These are phyloP conservation scores for Nycteola revayana DNA, from an alignment of 2,888 invertebrate species.

Conservation along the genomic window DNA sequence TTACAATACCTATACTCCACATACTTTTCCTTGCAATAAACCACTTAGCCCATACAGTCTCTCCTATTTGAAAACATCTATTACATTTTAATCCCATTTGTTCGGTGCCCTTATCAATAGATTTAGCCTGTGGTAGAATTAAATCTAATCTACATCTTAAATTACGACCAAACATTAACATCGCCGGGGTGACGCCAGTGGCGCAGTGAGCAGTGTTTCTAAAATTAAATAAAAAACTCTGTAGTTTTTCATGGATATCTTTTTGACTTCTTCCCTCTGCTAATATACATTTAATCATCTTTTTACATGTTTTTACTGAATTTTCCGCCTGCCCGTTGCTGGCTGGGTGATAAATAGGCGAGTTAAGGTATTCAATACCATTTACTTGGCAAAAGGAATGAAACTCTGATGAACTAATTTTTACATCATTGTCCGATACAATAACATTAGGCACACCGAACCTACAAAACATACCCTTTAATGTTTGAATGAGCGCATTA, in stretches of 20 bases:
- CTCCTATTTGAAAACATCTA: not conserved
- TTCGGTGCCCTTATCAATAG: not conserved
- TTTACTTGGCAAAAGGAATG: too few species aligned
- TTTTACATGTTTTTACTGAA: too few species aligned
- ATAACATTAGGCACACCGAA: too few species aligned
- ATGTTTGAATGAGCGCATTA: constrained; percentile 10
- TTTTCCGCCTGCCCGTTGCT: too few species aligned
- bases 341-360: too few species aligned
- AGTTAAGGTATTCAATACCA: too few species aligned
- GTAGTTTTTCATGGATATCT: too few species aligned
- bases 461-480: constrained; percentile 19
- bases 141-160: constrained; percentile 21
- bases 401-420: too few species aligned
- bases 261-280: too few species aligned
- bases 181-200: constrained; percentile 21
- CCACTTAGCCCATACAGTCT: constrained; percentile 3
- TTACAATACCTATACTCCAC: not conserved
- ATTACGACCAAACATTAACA: constrained; percentile 23
- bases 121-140: constrained; percentile 1
- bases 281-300: too few species aligned
- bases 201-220: constrained; percentile 24
- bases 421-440: too few species aligned
- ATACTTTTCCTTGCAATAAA: constrained; percentile 1
- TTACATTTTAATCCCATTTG: not conserved
- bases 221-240: constrained; percentile 22